Evolutionary conservation across 2,888 invertebrate genomes (phyloP), one percentile per base, ranked within the genome.

Genomic region (Caenorhabditis virilis): DNA sequence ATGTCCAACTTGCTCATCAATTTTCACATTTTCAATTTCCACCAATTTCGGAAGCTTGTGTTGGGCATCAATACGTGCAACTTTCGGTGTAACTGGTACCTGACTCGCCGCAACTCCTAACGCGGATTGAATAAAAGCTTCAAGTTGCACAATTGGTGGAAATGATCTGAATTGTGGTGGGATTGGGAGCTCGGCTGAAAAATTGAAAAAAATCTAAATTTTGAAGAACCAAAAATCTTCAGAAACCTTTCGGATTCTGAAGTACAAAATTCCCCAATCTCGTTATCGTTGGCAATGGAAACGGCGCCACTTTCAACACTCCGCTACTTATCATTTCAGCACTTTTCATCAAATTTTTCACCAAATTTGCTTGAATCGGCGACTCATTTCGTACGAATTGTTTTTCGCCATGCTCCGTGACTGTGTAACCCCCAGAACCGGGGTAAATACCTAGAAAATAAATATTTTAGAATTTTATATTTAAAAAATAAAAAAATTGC

Each of bases 381-480:
- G 48, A 48, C 9, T 22, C 18, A 23, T 25, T 46, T 35, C 42
- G 47, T 4, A 38, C 46, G 36, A 39, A 69, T 23, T 58, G 30
- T 35, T 60, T 67, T 22, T 72, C 69, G 15, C 69, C 72, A 13
- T 66, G 48, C 7, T 47, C 52, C 5, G 57, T 48, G 9, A 76
- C 45, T 9, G 65, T 69, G 45, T 55, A 74, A 1, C 78, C 78
- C 11, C 71, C 78, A 13, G 66, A 65, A n/a, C 78, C 78, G 53
- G 70, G 72, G 41, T 18, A 25, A n/a, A 15, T 22, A n/a, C 56
- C 11, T 54, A 42, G 20, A 13, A 26, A 30, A 27, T 16, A 2
- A 30, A 41, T n/a, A 41, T 25, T 39, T 27, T 30, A n/a, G n/a
- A n/a, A n/a, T n/a, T n/a, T n/a, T n/a, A n/a, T n/a, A n/a, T n/a